Conservation (phyloP, 2,797 vertebrate species). For the Lithobates pipiens region DNA sequence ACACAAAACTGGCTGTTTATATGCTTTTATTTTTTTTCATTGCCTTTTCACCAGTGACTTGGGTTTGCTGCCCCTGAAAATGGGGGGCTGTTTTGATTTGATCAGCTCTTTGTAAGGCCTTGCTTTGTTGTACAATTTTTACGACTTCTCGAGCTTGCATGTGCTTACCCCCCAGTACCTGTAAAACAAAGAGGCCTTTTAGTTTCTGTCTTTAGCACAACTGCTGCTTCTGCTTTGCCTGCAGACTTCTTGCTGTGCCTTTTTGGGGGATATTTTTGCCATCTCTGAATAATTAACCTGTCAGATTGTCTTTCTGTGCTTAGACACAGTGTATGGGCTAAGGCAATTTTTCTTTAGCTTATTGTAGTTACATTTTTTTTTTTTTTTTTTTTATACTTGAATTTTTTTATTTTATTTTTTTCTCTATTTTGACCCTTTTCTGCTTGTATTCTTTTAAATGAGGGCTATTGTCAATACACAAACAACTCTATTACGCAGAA, state of each 20-base stretch:
- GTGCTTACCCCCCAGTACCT: slow-evolving; percentile 15
- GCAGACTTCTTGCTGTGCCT: slow-evolving; percentile 76
- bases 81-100: not conserved
- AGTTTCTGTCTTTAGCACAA: slow-evolving; percentile 26
- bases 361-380: slow-evolving; percentile 2
- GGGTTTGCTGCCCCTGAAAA: not conserved
- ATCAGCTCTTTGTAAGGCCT: not conserved
- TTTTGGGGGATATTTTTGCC: slow-evolving; percentile 64
- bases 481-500: not conserved
- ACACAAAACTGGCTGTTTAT: not conserved
- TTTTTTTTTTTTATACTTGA: slow-evolving; percentile 12
- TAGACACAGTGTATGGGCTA: slow-evolving; percentile 3
- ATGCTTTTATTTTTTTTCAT: not conserved
- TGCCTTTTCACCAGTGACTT: slow-evolving; percentile 2
- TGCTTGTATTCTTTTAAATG: not conserved
- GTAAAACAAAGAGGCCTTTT: slow-evolving; percentile 35
- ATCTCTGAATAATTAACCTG: slow-evolving; percentile 18
- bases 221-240: slow-evolving; percentile 41
- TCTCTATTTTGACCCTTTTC: not conserved
- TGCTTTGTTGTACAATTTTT: slow-evolving; percentile 60
- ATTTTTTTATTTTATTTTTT: not conserved
- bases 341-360: not conserved
- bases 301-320: slow-evolving; percentile 13
- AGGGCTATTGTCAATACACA: slow-evolving; percentile 11
- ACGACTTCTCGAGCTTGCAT: slow-evolving; percentile 21